phyloP scores from a whole-genome alignment of 2,888 invertebrate genomes.

The Apodemia duryi region DNA sequence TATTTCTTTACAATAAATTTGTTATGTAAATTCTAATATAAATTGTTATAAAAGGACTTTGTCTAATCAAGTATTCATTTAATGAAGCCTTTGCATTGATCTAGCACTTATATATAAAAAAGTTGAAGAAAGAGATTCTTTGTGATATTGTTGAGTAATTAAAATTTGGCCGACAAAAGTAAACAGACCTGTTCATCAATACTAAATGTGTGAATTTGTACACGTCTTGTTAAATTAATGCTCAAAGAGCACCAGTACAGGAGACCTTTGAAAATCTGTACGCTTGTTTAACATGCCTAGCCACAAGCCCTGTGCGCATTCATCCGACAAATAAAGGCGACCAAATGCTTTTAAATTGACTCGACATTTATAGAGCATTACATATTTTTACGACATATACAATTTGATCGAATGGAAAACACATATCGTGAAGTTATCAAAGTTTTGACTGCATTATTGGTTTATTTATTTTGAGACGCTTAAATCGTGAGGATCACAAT shows the following conservation, averaged over 20 bases:
- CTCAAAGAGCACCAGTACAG: constrained; percentile 59
- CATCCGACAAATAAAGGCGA: constrained; percentile 75
- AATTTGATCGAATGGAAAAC: constrained; percentile 39
- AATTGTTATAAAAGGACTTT: too few species aligned
- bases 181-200: neutral
- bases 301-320: constrained; percentile 57
- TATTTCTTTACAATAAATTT: too few species aligned
- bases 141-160: neutral
- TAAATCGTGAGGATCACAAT: neutral
- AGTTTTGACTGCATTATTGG: neutral
- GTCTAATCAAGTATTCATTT: too few species aligned
- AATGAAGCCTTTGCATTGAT: too few species aligned
- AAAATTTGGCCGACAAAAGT: too few species aligned
- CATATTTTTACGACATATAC: constrained; percentile 48
- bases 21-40: too few species aligned
- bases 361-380: constrained; percentile 70
- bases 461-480: neutral
- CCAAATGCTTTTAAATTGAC: constrained; percentile 77
- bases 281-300: constrained; percentile 69
- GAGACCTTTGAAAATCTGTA: constrained; percentile 73
- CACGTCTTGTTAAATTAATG: neutral
- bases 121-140: neutral
- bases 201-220: neutral
- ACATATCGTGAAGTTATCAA: neutral
- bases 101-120: too few species aligned